Conservation (phyloP, 2,888 invertebrate species). For the Gnatocerus cornutus region DNA sequence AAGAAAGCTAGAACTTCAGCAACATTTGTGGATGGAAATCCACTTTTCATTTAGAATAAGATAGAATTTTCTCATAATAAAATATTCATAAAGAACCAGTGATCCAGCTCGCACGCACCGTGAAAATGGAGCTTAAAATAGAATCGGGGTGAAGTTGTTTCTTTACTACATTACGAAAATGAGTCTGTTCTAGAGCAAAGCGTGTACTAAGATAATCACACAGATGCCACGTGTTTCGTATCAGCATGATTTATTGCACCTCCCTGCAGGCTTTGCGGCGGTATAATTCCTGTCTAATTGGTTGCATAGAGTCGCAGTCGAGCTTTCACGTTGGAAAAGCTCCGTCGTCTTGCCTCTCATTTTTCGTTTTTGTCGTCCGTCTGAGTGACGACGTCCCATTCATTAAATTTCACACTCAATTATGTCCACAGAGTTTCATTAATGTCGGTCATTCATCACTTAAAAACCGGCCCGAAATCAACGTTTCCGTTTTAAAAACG, state of each 20-base stretch:
- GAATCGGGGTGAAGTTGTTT: neutral
- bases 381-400: conserved; percentile 15
- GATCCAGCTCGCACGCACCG: neutral
- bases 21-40: too few relatives aligned
- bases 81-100: neutral
- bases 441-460: conserved; percentile 38
- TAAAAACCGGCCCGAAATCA: conserved; percentile 30
- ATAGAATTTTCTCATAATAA: too few relatives aligned
- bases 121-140: neutral
- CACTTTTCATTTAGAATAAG: too few relatives aligned
- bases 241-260: neutral
- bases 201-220: neutral
- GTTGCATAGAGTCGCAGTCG: neutral
- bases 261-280: neutral
- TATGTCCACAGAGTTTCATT: conserved; percentile 32
- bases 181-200: neutral
- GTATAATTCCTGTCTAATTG: conserved; percentile 9
- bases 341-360: neutral
- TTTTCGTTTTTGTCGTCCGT: conserved; percentile 26
- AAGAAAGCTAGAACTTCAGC: too few relatives aligned
- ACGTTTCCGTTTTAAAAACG: conserved; percentile 22
- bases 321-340: neutral
- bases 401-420: conserved; percentile 40
- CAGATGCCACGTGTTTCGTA: neutral
- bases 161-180: neutral